Conservation (phyloP, 2,797 vertebrate species). For the Pyrrhura leucotis region DNA sequence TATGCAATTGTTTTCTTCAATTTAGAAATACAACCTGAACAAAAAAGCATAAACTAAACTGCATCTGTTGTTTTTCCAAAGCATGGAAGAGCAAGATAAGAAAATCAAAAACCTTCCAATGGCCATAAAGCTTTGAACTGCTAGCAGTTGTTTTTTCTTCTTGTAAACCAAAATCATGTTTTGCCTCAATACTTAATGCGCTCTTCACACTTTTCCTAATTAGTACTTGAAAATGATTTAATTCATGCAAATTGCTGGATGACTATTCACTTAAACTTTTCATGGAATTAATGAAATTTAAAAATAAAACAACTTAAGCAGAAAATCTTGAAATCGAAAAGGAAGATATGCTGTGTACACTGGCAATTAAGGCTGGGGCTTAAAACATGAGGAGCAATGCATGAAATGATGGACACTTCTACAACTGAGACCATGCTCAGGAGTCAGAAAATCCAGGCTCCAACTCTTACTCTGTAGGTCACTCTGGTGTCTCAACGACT, state of each 20-base stretch:
- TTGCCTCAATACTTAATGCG: slow-evolving; percentile 14
- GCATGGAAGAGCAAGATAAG: slow-evolving; percentile 17
- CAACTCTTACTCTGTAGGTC: neutral
- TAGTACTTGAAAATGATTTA: slow-evolving; percentile 54
- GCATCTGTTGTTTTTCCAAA: neutral
- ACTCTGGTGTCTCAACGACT: neutral
- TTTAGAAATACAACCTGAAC: slow-evolving; percentile 15
- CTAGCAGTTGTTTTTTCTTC: neutral
- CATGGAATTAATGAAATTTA: slow-evolving; percentile 13
- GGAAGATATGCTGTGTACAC: neutral
- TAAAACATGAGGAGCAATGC: neutral
- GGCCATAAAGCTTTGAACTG: slow-evolving; percentile 18
- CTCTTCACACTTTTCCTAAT: slow-evolving; percentile 46
- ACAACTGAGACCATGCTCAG: neutral
- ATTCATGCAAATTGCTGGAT: slow-evolving; percentile 63
- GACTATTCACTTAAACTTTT: slow-evolving; percentile 52
- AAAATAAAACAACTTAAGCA: slow-evolving; percentile 54
- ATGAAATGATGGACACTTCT: neutral
- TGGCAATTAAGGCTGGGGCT: neutral
- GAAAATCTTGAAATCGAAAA: neutral
- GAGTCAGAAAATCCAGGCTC: neutral
- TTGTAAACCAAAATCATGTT: neutral
- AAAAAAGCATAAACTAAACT: neutral
- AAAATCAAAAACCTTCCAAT: slow-evolving; percentile 28
- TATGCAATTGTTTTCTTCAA: neutral